Conservation (phyloP, 1,140 invertebrate genomes). For the Orussus abietinus region DNA sequence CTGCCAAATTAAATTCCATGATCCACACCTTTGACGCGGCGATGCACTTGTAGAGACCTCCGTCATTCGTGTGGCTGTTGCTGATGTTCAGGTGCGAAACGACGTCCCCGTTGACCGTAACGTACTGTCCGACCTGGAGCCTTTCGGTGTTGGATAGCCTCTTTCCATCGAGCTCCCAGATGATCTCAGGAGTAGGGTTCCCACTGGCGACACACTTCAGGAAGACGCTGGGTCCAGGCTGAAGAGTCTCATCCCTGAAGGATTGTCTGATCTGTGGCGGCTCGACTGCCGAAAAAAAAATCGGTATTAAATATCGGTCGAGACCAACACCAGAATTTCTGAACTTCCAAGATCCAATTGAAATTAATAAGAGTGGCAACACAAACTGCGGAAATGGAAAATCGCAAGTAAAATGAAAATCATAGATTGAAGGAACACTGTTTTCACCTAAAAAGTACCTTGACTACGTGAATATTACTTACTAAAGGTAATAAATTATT, state of each 20-base stretch:
- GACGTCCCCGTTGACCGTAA: conserved; percentile 85
- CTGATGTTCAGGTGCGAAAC: conserved; percentile 92
- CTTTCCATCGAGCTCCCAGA: conserved; percentile 89
- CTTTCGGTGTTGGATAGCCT: conserved; percentile 76
- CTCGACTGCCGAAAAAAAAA: conserved; percentile 62
- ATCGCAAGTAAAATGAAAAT: too few species aligned
- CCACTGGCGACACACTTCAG: conserved; percentile 79
- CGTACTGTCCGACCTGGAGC: conserved; percentile 80
- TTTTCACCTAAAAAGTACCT: too few species aligned
- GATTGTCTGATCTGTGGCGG: conserved; percentile 83
- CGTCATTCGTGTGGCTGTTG: conserved; percentile 87
- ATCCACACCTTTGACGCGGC: conserved; percentile 76
- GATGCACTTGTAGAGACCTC: conserved; percentile 88
- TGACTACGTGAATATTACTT: too few species aligned
- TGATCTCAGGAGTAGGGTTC: conserved; percentile 91
- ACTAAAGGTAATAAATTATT: too few species aligned
- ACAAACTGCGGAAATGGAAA: too few species aligned
- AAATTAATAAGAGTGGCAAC: too few species aligned
- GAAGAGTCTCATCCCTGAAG: conserved; percentile 81
- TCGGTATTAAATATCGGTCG: too few species aligned
- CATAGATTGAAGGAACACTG: too few species aligned
- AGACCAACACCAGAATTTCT: too few species aligned
- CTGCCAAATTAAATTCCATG: neutral
- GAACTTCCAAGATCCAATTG: too few species aligned
- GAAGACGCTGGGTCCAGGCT: conserved; percentile 80